These are phyloP conservation scores for Molanna angustata DNA, from an alignment of 2,888 invertebrate genomes.

Conservation along the genomic window DNA sequence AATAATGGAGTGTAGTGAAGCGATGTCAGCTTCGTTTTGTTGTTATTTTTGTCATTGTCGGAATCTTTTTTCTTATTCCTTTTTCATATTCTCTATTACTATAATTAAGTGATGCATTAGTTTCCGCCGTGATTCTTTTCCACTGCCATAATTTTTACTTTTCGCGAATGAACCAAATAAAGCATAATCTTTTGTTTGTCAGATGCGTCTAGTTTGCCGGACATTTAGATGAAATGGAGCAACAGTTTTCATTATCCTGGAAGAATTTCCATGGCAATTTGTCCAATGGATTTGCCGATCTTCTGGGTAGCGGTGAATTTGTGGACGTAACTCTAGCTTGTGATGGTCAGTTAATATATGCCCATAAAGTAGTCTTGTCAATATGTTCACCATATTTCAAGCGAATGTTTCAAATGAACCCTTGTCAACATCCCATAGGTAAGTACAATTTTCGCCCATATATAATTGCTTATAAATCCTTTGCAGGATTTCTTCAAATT, in stretches of 20 bases:
- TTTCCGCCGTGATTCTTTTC: no score
- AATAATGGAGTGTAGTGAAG: conserved; percentile 2
- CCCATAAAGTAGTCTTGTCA: conserved; percentile 68
- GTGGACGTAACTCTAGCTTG: conserved; percentile 62
- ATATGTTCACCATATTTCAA: conserved; percentile 72
- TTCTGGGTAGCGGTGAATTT: conserved; percentile 58
- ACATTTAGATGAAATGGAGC: conserved; percentile 17
- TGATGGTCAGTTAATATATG: conserved; percentile 64
- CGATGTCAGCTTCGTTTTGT: conserved; percentile 29
- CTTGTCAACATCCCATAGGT: conserved; percentile 66
- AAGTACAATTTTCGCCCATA: conserved; percentile 32
- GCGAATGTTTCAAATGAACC: conserved; percentile 64
- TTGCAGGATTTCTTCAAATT: no score
- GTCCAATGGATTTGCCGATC: conserved; percentile 61
- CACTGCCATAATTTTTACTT: no score
- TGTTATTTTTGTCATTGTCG: conserved; percentile 26
- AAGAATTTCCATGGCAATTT: conserved; percentile 71
- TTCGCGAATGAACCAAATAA: no score
- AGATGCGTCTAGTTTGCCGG: not conserved
- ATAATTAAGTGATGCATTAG: no score
- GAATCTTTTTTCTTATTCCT: conserved; percentile 2
- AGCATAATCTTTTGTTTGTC: not conserved
- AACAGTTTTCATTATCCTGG: conserved; percentile 68
- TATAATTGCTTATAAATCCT: no score
- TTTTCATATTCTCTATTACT: no score